Base-by-base conservation (phyloP, 2,113 vertebrate genomes). In the Calidris pygmaea region DNA sequence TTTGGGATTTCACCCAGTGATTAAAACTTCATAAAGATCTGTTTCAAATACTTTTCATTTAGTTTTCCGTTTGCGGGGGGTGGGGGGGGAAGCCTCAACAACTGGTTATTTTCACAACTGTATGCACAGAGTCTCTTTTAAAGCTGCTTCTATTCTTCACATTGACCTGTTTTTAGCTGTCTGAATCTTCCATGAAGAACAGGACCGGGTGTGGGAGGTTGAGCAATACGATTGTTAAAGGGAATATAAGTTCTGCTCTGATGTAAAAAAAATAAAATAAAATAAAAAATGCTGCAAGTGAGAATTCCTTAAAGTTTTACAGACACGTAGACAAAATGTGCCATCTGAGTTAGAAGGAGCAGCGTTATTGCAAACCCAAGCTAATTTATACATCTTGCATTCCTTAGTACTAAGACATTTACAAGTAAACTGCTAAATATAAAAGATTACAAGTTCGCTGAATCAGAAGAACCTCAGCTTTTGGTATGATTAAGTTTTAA, bases 401-500 rank as follows among this genome's bases (percentile, higher is more conserved):
- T 91, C 89, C 87, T 94, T 78, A 21, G 56, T 22, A 60, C 74
- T 67, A 94, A 95, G 94, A 93, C 96, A 97, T 97, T 97, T 98
- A 97, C 92, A 98, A 97, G 94, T 95, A 98, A 98, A 98, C 95
- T 96, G 96, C 97, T 97, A 98, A 98, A 97, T 97, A 95, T 95
- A 98, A 97, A 94, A 97, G 95, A 98, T 97, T 98, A 96, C 88
- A 97, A 97, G 97, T 98, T 97, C 59, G 86, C 97, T 98, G 98
- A 98, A 98, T 98, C 96, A 98, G 97, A 98, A 98, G 97, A 98
- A 98, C 96, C 94, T 93, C 93, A 91, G 97, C 96, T 98, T 98
- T 98, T 98, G 97, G 96, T 98, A 98, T 98, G 98, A 98, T 98
- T 98, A 98, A 97, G 97, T 98, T 98, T 98, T 98, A 98, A 98